Evolutionary conservation across 2,888 invertebrate species (phyloP).

Genomic region (Synergus gifuensis): DNA sequence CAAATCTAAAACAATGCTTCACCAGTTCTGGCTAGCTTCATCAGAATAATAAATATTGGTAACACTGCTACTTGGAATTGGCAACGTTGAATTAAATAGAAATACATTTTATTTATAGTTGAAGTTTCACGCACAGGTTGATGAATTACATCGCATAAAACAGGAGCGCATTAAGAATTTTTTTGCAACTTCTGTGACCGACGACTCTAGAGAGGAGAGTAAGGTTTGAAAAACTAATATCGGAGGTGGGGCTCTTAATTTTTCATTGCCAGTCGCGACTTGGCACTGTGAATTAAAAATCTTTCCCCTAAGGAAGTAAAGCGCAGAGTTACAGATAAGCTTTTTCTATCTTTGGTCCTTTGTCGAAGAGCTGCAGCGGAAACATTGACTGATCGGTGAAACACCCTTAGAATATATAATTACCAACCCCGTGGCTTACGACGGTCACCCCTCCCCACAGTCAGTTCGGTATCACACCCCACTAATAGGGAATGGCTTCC

Average conservation of each 20-base stretch:
- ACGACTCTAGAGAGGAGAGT: not conserved
- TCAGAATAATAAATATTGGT: too few relatives aligned
- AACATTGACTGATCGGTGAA: slow-evolving; percentile 77
- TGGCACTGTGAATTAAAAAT: slow-evolving; percentile 73
- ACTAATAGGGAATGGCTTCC: slow-evolving; percentile 72
- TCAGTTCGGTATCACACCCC: slow-evolving; percentile 67
- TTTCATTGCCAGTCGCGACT: slow-evolving; percentile 68
- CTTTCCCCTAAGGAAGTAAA: slow-evolving; percentile 71
- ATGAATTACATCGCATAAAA: not conserved
- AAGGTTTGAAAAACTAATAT: not conserved
- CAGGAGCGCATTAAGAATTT: not conserved
- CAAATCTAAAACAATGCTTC: not conserved
- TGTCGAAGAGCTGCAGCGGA: slow-evolving; percentile 76
- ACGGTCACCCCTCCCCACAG: slow-evolving; percentile 49
- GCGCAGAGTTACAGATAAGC: slow-evolving; percentile 75
- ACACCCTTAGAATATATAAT: slow-evolving; percentile 78
- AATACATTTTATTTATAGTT: too few relatives aligned
- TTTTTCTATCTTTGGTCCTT: slow-evolving; percentile 75
- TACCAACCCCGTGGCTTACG: slow-evolving; percentile 54
- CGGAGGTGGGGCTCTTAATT: slow-evolving; percentile 67
- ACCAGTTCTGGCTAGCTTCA: too few relatives aligned
- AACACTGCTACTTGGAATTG: too few relatives aligned
- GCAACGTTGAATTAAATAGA: too few relatives aligned
- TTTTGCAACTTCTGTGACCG: not conserved
- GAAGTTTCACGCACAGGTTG: too few relatives aligned